Base-by-base conservation (phyloP, 2,113 vertebrate species). In the Lepus europaeus region DNA sequence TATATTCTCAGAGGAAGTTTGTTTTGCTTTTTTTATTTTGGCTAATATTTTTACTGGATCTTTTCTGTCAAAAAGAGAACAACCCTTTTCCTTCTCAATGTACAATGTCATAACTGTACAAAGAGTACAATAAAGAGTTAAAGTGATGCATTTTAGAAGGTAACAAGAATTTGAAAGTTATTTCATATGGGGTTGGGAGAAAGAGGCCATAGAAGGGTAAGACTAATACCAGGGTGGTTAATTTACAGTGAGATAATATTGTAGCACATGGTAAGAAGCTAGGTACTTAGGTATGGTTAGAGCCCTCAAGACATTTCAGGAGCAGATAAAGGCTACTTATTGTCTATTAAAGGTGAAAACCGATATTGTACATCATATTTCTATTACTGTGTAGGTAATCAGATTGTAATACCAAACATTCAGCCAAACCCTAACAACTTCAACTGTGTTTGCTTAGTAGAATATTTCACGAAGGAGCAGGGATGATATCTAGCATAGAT, bases 321-420 rank as follows among this genome's bases (percentile, higher is more conserved):
- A n/a, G 12, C 59, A 53, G 23, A 13, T 69, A 77, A 89, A 76
- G n/a, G 20, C 53, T 85, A 36, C 27, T 53, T 80, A 89, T 36
- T 93, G 27, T 90, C 72, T 91, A 9, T 81, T n/a, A 68, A 92
- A 85, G 80, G 19, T 53, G 25, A 93, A 81, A 68, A 70, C 25
- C 82, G 9, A 87, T 9, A 27, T 49, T 59, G 3, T 91, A 59
- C 36, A 14, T 91, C 80, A 63, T 74, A 49, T 85, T 91, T 88
- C 10, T 72, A 63, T 63, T 90, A 59, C 14, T 11, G 17, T 29
- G 27, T 94, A 80, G 53, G n/a, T 86, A 86, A 49, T 95, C 66
- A 78, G 36, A 25, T 45, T 73, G 17, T 10, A 59, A n/a, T 72
- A 89, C 33, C 4, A 95, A 72, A 79, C 1, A 31, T 72, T 91